Percentiles rank a stretch among this genome's conserved stretches.
phyloP scores from a whole-genome alignment of 2,888 invertebrate genomes.

The Lepidocyrtinus sp. region DNA sequence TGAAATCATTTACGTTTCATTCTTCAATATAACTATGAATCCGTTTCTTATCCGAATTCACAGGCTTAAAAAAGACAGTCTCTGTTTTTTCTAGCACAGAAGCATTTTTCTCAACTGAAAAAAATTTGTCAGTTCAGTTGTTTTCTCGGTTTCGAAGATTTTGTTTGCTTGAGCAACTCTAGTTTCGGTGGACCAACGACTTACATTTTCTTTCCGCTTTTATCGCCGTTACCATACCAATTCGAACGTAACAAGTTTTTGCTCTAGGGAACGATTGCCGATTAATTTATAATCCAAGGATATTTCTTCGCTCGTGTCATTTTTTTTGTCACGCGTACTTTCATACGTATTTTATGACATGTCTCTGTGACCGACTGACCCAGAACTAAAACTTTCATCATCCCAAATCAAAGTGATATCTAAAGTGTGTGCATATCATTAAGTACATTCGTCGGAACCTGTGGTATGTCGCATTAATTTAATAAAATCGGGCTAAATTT shows the following conservation, averaged over 20 bases:
- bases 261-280: too few species aligned
- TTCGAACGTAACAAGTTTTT: too few species aligned
- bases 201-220: too few species aligned
- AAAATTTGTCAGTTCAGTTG: neutral
- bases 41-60: neutral
- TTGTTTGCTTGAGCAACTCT: neutral
- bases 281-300: conserved; percentile 2
- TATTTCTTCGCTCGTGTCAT: neutral
- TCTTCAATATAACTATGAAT: neutral
- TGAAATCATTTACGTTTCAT: neutral
- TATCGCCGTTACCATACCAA: too few species aligned
- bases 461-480: conserved; percentile 6
- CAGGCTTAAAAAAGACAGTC: neutral
- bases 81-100: conserved; percentile 4
- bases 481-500: too few species aligned
- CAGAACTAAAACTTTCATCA: conserved; percentile 15
- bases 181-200: neutral
- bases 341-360: neutral
- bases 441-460: neutral
- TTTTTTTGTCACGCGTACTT: neutral
- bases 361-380: conserved; percentile 53
- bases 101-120: conserved; percentile 1
- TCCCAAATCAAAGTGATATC: neutral
- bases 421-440: neutral
- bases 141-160: conserved; percentile 3